Conservation (phyloP, 2,113 vertebrate species). For the Mugil cephalus region DNA sequence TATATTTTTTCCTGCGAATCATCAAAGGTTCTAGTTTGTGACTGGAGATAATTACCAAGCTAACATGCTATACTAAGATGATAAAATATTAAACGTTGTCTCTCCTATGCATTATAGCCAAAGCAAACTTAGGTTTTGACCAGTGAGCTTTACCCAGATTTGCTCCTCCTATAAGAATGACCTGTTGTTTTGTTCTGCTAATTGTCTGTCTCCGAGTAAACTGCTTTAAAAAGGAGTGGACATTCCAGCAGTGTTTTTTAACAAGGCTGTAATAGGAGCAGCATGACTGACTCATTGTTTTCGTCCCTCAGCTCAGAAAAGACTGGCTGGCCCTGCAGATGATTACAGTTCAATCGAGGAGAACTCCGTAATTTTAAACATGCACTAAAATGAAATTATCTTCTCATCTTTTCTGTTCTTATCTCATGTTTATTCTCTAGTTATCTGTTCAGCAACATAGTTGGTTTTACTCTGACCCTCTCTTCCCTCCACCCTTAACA, state of each 20-base stretch:
- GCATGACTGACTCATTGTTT: slow-evolving; percentile 51
- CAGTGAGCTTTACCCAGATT: slow-evolving; percentile 26
- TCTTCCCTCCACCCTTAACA: no score
- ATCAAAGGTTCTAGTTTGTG: no score
- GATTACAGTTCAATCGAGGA: not conserved
- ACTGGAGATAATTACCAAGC: no score
- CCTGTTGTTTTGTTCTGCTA: slow-evolving; percentile 23
- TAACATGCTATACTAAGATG: no score
- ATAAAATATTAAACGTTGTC: no score
- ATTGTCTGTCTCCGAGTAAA: slow-evolving; percentile 33
- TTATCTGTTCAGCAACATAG: no score
- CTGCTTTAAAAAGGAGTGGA: slow-evolving; percentile 24
- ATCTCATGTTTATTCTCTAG: no score
- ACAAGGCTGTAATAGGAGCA: slow-evolving; percentile 27
- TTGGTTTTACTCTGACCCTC: no score
- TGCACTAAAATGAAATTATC: no score
- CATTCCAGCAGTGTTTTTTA: slow-evolving; percentile 46
- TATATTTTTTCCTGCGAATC: no score
- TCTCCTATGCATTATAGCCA: not conserved
- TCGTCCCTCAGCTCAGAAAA: not conserved
- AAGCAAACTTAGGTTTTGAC: slow-evolving; percentile 14
- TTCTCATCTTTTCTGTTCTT: no score
- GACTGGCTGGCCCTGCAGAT: not conserved
- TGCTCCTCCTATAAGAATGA: not conserved
- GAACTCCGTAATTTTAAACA: not conserved